These are phyloP conservation scores for Venturia canescens DNA, from an alignment of 1,140 invertebrate species.

Conservation along the genomic window DNA sequence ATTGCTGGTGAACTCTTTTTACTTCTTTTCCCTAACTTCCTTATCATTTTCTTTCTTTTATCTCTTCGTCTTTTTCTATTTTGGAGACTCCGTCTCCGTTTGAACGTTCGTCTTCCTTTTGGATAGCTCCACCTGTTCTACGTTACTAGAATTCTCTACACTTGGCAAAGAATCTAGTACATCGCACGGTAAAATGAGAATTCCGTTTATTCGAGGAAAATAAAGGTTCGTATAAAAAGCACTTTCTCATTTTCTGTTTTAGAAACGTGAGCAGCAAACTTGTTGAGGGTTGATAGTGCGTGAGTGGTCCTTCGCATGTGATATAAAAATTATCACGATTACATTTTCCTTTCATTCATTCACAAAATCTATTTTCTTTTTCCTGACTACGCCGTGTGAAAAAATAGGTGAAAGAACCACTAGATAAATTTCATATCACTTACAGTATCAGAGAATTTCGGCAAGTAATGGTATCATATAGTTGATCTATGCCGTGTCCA, in stretches of 20 bases:
- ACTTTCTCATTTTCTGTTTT: neutral
- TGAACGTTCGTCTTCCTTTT: neutral
- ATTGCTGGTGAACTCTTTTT: neutral
- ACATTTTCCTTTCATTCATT: no score
- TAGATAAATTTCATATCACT: no score
- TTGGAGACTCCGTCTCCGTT: neutral
- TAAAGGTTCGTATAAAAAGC: conserved; percentile 13
- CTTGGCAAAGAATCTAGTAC: conserved; percentile 22
- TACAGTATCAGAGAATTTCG: no score
- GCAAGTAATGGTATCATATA: no score
- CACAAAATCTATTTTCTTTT: no score
- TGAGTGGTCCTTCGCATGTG: neutral
- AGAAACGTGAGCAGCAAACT: neutral
- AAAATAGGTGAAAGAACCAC: no score
- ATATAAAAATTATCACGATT: no score
- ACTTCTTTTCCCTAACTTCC: neutral
- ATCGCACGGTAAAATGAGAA: neutral
- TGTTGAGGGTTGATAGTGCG: neutral
- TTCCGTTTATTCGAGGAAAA: conserved; percentile 32
- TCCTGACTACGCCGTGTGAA: no score
- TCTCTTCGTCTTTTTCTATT: conserved; percentile 6
- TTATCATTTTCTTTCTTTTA: neutral
- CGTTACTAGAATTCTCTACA: neutral
- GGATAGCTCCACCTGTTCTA: conserved; percentile 6
- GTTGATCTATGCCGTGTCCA: no score